A percentile compares a stretch with the other conserved stretches of the same genome.
phyloP scores from a whole-genome alignment of 2,888 invertebrate species.

The Hypomecis punctinalis region DNA sequence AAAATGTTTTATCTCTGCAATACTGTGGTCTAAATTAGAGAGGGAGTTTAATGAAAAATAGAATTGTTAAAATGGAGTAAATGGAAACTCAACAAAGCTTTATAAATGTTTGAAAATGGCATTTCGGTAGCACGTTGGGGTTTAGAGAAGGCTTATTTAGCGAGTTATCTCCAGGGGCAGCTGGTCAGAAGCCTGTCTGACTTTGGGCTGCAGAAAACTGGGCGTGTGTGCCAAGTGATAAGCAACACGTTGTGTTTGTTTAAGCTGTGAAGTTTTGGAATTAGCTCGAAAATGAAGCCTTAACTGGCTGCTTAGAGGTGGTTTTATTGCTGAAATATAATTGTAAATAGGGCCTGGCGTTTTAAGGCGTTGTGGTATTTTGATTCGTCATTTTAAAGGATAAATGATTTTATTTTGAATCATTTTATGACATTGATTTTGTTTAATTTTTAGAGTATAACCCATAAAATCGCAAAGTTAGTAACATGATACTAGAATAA shows the following conservation, averaged over 20 bases:
- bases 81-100: constrained; percentile 2
- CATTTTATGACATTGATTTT: too few species aligned
- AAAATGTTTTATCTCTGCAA: constrained; percentile 28
- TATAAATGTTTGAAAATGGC: constrained; percentile 14
- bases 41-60: constrained; percentile 3
- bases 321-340: too few species aligned
- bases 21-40: constrained; percentile 9
- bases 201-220: constrained; percentile 50
- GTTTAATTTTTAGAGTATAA: too few species aligned
- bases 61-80: constrained; percentile 6
- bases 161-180: constrained; percentile 58
- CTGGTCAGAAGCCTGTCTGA: constrained; percentile 56
- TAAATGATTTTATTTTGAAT: too few species aligned
- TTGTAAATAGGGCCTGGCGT: too few species aligned
- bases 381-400: too few species aligned
- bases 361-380: too few species aligned
- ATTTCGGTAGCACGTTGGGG: constrained; percentile 3
- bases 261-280: neutral
- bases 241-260: constrained; percentile 3
- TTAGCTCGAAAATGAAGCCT: neutral
- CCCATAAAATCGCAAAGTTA: too few species aligned
- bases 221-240: constrained; percentile 29
- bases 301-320: neutral
- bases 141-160: constrained; percentile 51
- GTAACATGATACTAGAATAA: too few species aligned